Base-by-base conservation (phyloP, 1,140 invertebrate species). In the Grapholita molesta region DNA sequence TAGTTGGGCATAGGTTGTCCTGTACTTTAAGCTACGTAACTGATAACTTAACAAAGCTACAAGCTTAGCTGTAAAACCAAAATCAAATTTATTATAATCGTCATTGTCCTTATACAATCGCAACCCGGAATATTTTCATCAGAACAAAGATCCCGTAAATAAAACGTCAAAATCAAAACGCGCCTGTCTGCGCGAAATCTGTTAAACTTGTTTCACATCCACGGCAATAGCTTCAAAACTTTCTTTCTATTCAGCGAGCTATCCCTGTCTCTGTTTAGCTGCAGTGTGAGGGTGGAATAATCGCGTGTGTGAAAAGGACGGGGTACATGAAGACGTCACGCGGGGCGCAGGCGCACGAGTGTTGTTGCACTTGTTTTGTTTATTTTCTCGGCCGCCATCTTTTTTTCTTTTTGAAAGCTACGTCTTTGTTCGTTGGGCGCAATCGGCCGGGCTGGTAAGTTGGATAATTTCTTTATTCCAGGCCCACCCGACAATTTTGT, bases 381-480 rank as follows among this genome's bases (percentile, higher is more conserved):
- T 86, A 83, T 85, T 88, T 89, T 87, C 82, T 86, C 74, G 71
- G 76, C 85, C 78, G 85, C 79, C 79, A 80, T 81, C 68, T 84
- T 85, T 86, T 24, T 67, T 35, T 84, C 79, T 81, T 78, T 82
- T 76, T 83, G 76, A 74, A 81, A 79, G 84, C 81, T 84, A 90
- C 89, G 86, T 91, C 89, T 91, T 91, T 91, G 89, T 91, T 89
- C 83, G 79, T 72, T 12, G 84, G 79, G 80, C 75, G 82, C 84
- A 85, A 84, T 89, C 84, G 80, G 79, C 83, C 77, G 76, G 82
- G 68, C 75, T 79, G 79, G 87, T 87, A 88, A 87, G 83, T 87
- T 85, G 86, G 87, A 89, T 90, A 90, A 90, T 90, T 90, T 90
- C 88, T 91, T 91, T 89, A 91, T 91, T 85, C 85, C 72, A 73